These are phyloP conservation scores for Poeciliopsis turrubarensis DNA, from an alignment of 2,113 vertebrate genomes.

Conservation along the genomic window DNA sequence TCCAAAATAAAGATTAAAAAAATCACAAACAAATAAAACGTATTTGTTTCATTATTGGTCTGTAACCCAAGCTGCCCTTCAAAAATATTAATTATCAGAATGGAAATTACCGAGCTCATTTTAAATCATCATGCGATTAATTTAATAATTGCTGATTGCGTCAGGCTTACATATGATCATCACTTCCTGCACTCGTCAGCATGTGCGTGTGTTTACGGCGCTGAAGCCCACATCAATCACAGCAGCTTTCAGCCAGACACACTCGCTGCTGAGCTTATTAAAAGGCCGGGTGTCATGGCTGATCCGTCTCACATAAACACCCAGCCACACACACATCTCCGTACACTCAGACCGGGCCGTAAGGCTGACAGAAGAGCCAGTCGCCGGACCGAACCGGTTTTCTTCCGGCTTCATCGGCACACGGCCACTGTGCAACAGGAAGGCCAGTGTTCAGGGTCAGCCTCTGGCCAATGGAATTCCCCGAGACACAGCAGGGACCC, in stretches of 20 bases:
- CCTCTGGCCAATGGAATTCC: constrained; percentile 64
- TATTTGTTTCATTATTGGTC: no score
- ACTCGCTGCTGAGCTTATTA: constrained; percentile 54
- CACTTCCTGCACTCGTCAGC: constrained; percentile 28
- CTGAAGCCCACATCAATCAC: constrained; percentile 67
- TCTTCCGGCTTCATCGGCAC: constrained; percentile 40
- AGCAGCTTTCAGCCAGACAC: constrained; percentile 29
- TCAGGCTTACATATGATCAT: constrained; percentile 35
- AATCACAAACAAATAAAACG: no score
- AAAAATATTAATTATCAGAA: no score
- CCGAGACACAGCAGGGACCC: constrained; percentile 47
- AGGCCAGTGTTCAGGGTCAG: constrained; percentile 63
- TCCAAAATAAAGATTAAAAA: no score
- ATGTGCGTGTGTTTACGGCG: constrained; percentile 9
- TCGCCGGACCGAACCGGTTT: constrained; percentile 49
- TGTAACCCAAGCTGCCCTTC: no score
- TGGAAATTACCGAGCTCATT: no score
- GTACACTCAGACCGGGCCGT: constrained; percentile 7
- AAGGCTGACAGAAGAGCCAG: constrained; percentile 16
- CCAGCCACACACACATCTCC: constrained; percentile 4
- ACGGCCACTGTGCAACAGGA: constrained; percentile 57
- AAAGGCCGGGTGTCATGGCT: constrained; percentile 59
- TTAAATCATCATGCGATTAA: no score
- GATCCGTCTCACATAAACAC: constrained; percentile 49
- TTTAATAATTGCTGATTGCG: no score